phyloP scores from a whole-genome alignment of 2,797 vertebrate species.

The Myripristis jacobus region DNA sequence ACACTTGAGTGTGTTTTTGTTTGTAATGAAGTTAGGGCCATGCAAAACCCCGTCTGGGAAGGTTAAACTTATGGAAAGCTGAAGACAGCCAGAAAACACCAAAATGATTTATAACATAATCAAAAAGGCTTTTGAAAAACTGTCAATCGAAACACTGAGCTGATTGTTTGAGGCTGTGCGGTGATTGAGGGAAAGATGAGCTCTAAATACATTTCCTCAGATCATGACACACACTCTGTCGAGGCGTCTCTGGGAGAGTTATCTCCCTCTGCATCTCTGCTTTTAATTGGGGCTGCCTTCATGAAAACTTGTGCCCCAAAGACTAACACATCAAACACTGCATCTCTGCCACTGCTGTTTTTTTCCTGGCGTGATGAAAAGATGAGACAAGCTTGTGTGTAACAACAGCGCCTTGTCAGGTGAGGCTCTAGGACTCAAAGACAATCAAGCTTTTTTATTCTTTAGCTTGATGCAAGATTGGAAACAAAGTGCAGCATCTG shows the following conservation, averaged over 20 bases:
- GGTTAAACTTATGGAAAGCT: conserved; percentile 10
- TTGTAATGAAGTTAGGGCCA: neutral
- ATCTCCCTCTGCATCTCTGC: conserved; percentile 29
- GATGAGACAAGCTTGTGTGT: conserved; percentile 22
- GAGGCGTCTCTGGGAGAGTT: conserved; percentile 26
- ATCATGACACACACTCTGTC: conserved; percentile 25
- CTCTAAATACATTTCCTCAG: conserved; percentile 34
- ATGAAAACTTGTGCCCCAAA: conserved; percentile 6
- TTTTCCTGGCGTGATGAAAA: conserved; percentile 14
- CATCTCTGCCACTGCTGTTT: neutral
- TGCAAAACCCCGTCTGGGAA: conserved; percentile 4
- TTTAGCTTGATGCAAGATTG: conserved; percentile 25
- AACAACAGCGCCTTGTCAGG: conserved; percentile 41
- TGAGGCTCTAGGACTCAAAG: conserved; percentile 22
- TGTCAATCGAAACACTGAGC: conserved; percentile 19
- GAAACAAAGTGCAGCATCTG: neutral
- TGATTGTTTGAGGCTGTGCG: conserved; percentile 27
- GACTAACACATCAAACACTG: conserved; percentile 37
- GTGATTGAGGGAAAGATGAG: conserved; percentile 21
- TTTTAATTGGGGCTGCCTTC: conserved; percentile 55
- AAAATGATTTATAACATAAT: neutral
- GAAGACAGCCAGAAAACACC: conserved; percentile 23
- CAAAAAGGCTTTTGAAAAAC: conserved; percentile 16
- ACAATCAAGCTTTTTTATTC: conserved; percentile 27
- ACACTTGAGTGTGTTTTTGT: conserved; percentile 3